Conservation (phyloP, 2,113 vertebrate species). For the Papio anubis region DNA sequence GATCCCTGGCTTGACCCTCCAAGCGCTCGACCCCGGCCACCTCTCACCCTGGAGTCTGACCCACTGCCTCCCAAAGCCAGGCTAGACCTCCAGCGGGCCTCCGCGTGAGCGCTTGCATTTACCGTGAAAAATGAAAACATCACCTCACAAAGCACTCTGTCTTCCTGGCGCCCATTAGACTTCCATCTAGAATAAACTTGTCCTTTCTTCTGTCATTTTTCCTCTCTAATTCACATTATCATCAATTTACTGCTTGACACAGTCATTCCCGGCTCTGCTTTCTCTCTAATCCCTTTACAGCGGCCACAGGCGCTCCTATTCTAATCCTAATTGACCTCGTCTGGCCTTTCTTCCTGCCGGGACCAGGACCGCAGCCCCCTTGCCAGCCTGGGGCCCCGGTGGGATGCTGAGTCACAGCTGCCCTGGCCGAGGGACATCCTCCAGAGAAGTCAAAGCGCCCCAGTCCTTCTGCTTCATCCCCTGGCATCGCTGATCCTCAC, state of each 20-base stretch:
- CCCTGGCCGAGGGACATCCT: constrained; percentile 60
- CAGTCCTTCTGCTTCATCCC: constrained; percentile 74
- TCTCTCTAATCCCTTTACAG: constrained; percentile 77
- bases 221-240: constrained; percentile 79
- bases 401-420: background rate
- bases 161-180: constrained; percentile 71
- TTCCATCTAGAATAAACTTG: constrained; percentile 77
- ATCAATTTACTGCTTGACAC: constrained; percentile 84
- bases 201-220: constrained; percentile 77
- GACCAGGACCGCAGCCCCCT: background rate
- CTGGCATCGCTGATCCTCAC: background rate
- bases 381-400: background rate
- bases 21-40: background rate
- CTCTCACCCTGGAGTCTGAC: background rate
- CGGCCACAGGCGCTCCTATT: constrained; percentile 49
- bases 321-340: constrained; percentile 70
- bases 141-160: constrained; percentile 75
- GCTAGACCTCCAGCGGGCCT: background rate
- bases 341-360: background rate
- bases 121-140: constrained; percentile 78
- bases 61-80: background rate
- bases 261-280: constrained; percentile 72
- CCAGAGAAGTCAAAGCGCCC: constrained; percentile 63
- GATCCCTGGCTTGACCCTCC: background rate
- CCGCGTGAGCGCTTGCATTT: constrained; percentile 54